Percentiles rank a stretch among this genome's conserved stretches.
These are phyloP conservation scores for Mobula birostris DNA, from an alignment of 2,113 vertebrate species.

Conservation along the genomic window DNA sequence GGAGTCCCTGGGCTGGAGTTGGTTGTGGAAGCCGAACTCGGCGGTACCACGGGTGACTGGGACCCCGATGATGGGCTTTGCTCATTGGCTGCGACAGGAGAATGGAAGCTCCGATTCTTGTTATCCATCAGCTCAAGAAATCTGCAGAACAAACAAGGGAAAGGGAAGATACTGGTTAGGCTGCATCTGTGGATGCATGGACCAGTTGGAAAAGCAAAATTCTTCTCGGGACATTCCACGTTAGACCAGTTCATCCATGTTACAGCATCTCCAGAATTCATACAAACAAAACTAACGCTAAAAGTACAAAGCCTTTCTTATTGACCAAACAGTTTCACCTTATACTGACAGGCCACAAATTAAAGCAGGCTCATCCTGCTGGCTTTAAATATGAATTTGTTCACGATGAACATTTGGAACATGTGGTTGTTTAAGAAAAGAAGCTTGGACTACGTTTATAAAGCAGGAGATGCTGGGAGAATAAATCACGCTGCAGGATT, in stretches of 20 bases:
- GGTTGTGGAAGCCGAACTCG: constrained; percentile 66
- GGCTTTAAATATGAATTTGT: neutral
- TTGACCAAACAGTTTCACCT: neutral
- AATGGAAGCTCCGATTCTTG: constrained; percentile 65
- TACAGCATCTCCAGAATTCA: too few relatives aligned
- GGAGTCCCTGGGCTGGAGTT: constrained; percentile 85
- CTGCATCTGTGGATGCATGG: neutral
- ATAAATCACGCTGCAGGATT: too few relatives aligned
- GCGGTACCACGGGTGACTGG: constrained; percentile 79
- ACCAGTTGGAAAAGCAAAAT: too few relatives aligned
- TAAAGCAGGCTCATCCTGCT: neutral
- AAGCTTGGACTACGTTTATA: neutral
- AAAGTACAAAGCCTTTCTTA: neutral
- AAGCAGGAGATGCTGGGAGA: too few relatives aligned
- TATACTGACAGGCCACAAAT: neutral
- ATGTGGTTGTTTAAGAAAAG: neutral
- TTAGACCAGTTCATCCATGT: neutral
- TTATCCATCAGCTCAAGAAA: constrained; percentile 88
- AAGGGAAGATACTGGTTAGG: neutral
- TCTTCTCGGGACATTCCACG: neutral
- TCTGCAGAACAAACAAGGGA: constrained; percentile 50
- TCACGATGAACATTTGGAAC: neutral
- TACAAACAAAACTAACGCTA: neutral
- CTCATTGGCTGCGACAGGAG: constrained; percentile 68
- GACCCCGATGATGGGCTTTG: constrained; percentile 87